phyloP scores from a whole-genome alignment of 2,113 vertebrate genomes.

The Odocoileus virginianus region DNA sequence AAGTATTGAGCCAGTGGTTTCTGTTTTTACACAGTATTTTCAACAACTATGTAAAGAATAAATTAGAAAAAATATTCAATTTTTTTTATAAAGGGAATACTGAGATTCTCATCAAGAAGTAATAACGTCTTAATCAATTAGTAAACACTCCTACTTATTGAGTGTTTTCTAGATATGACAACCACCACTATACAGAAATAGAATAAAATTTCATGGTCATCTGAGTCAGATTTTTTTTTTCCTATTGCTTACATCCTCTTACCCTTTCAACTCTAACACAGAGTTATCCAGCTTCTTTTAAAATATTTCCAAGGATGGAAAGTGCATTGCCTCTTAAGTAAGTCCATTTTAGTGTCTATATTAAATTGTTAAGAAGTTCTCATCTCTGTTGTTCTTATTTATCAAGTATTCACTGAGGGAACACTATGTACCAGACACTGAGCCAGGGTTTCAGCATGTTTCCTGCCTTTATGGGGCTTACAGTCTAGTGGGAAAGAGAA shows the following conservation, averaged over 20 bases:
- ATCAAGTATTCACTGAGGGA: neutral
- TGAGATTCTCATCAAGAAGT: neutral
- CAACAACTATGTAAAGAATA: neutral
- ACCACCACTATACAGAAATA: neutral
- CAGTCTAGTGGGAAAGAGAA: neutral
- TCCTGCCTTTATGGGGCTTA: neutral
- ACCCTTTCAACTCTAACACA: neutral
- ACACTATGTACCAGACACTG: neutral
- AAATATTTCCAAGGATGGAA: neutral
- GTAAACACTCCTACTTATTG: neutral
- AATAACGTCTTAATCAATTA: neutral
- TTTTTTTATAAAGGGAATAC: neutral
- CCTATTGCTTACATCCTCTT: neutral
- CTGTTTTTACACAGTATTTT: neutral
- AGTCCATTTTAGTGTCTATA: neutral
- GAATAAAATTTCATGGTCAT: neutral
- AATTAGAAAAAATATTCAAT: neutral
- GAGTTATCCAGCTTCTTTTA: neutral
- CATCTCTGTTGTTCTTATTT: neutral
- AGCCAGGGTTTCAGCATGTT: neutral
- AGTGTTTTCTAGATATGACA: neutral
- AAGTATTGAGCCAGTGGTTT: neutral
- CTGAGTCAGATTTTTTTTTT: neutral
- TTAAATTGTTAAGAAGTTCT: neutral
- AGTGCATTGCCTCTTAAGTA: neutral